Base-by-base conservation (phyloP, 2,797 vertebrate genomes). In the Phalloptychus januarius region DNA sequence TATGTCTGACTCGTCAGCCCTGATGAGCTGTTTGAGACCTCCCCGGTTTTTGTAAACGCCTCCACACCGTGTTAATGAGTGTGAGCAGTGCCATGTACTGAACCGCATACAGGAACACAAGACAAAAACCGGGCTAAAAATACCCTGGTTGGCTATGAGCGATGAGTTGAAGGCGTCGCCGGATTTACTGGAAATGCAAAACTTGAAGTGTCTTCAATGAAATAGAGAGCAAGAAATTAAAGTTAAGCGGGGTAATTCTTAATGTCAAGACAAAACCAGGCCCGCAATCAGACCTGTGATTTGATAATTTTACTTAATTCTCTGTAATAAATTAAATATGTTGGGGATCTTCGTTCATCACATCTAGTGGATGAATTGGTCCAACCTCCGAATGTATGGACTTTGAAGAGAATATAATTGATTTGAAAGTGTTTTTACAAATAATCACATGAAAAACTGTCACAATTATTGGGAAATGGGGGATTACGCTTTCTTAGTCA, bases 31-130 rank as follows among this genome's bases (percentile, higher is more conserved):
- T 83, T 76, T 67, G 10, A 81, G 80, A 52, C 36, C 79, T 74
- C 48, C 7, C 78, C 86, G 52, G 16, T 93, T 92, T 92, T 93
- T 94, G 95, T 95, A 96, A 96, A 92, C 93, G 89, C 90, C 92
- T 90, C 89, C 85, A 78, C 89, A 36, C 84, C 79, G 38, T 86
- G 90, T 90, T 81, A 89, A 61, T 1, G 58, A 28, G 65, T 76
- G 70, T 86, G 84, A 80, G 73, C 71, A 61, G 80, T 87, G 89
- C 77, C 91, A 87, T 81, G 84, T 25, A 69, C 58, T 80, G 90
- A 94, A 93, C 81, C 90, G 81, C 84, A 88, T 89, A 92, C 88
- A 88, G 93, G 89, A 93, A 94, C 91, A 86, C 74, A 79, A 85
- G 13, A 83, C 84, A 86, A 74, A 69, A 80, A 80, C 74, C 0